Evolutionary conservation across 1,140 invertebrate genomes (phyloP), one percentile per base, ranked within the genome.

Genomic region (Drosophila yakuba): DNA sequence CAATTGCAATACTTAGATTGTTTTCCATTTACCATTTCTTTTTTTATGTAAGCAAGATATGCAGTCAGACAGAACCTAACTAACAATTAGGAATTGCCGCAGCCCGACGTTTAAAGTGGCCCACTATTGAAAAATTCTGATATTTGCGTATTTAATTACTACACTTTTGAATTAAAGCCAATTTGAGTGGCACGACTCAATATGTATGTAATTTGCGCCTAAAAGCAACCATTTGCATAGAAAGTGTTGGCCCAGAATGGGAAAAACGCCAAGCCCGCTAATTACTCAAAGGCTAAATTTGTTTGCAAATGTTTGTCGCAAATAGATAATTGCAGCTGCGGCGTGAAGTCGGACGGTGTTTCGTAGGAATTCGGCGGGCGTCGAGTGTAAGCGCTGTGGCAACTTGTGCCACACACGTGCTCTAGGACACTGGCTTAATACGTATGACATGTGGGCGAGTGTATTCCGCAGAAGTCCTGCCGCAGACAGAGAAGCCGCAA

Each of bases 341-440:
- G 47, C 15, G 32, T 15, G 14, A 12, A 7, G 38, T 14, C 4
- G 12, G 38, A n/a, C 35, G 35, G 8, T 43, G 6, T 25, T 25
- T 25, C 2, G 44, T 20, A 0, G 23, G 14, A 7, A 1, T 25
- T 8, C 2, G 25, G 12, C 12, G 12, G 45, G 28, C 12, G 28
- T n/a, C 14, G 66, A 71, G 75, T 78, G 75, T 85, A 77, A 88
- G 73, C 79, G 71, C 86, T 78, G 84, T 62, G 79, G 71, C 75
- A 88, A 88, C 75, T 88, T 83, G 88, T 88, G 83, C 79, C 79
- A 59, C 68, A 89, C 83, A 89, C 83, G 84, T 88, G 66, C 73
- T 52, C 72, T 17, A 52, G 50, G 52, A 60, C 83, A 88, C 67
- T 88, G 76, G 79, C 83, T 82, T 88, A 88, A 86, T 86, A 86